Evolutionary conservation across 2,113 vertebrate genomes (phyloP).

Genomic region (Crotalus horridus): DNA sequence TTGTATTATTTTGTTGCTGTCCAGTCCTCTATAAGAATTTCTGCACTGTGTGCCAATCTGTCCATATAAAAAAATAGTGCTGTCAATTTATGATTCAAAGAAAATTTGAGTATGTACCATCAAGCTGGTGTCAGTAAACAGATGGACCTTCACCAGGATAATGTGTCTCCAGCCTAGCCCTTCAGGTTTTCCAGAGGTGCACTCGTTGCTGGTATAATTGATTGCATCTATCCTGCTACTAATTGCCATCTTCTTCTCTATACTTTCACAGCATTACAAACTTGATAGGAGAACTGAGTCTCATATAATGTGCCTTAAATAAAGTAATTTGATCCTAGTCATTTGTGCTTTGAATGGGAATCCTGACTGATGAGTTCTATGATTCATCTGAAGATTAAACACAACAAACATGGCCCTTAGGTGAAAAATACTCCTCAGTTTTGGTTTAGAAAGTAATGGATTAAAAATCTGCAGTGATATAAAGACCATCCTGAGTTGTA

Average conservation of each 20-base stretch:
- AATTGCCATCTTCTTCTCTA: not conserved
- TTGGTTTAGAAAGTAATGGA: not conserved
- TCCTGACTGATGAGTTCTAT: not conserved
- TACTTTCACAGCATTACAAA: not conserved
- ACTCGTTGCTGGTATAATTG: not conserved
- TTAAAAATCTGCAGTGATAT: not conserved
- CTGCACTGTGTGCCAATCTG: not conserved
- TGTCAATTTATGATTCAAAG: not conserved
- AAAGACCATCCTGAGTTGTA: not conserved
- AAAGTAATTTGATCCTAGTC: not conserved
- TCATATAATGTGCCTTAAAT: not conserved
- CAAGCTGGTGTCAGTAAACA: not conserved
- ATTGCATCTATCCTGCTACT: not conserved
- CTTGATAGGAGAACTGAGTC: not conserved
- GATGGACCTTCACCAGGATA: not conserved
- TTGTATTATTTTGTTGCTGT: too few relatives aligned
- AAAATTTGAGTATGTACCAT: not conserved
- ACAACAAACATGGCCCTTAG: not conserved
- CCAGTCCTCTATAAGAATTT: not conserved
- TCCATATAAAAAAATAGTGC: not conserved
- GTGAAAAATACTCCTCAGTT: not conserved
- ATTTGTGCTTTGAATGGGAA: not conserved
- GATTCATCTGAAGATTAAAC: not conserved
- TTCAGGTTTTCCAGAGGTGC: not conserved
- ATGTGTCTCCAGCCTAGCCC: not conserved